Percentiles rank a stretch among this genome's conserved stretches.
phyloP scores from a whole-genome alignment of 35 echinoderm and acorn worm genomes.

The Ophiothrix spiculata region DNA sequence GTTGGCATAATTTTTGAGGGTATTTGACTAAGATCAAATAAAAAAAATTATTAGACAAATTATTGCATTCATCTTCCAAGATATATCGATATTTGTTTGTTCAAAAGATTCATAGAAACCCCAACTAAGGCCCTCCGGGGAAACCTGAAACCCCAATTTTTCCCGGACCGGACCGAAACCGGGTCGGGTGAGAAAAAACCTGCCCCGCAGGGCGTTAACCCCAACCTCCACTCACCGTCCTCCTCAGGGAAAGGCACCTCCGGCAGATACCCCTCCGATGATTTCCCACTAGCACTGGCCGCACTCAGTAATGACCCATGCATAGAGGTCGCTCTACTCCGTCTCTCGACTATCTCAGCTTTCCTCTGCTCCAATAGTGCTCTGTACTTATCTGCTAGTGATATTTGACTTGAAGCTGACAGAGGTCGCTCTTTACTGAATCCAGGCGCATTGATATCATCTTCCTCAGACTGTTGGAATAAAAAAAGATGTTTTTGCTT shows the following conservation, averaged over 20 bases:
- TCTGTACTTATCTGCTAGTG: conserved; percentile 79
- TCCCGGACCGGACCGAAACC: no score
- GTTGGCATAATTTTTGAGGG: no score
- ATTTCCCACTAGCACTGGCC: conserved; percentile 21
- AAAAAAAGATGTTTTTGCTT: no score
- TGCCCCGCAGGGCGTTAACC: no score
- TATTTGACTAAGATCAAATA: no score
- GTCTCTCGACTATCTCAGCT: conserved; percentile 66
- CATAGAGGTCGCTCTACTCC: conserved; percentile 87
- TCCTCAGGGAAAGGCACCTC: conserved; percentile 68
- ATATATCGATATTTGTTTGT: no score
- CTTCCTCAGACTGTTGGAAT: not conserved
- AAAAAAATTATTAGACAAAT: no score
- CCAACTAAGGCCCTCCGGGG: no score
- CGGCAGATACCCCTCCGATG: conserved; percentile 22
- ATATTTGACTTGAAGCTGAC: conserved; percentile 68
- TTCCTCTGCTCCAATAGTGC: conserved; percentile 81
- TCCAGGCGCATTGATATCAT: not conserved
- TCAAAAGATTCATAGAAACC: no score
- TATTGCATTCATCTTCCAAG: no score
- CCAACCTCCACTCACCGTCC: not conserved
- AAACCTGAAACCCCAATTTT: no score
- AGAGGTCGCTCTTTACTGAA: conserved; percentile 47
- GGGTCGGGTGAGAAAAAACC: no score
- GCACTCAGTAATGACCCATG: conserved; percentile 80